These are phyloP conservation scores for Trichosurus vulpecula DNA, from an alignment of 2,797 vertebrate species.

Conservation along the genomic window DNA sequence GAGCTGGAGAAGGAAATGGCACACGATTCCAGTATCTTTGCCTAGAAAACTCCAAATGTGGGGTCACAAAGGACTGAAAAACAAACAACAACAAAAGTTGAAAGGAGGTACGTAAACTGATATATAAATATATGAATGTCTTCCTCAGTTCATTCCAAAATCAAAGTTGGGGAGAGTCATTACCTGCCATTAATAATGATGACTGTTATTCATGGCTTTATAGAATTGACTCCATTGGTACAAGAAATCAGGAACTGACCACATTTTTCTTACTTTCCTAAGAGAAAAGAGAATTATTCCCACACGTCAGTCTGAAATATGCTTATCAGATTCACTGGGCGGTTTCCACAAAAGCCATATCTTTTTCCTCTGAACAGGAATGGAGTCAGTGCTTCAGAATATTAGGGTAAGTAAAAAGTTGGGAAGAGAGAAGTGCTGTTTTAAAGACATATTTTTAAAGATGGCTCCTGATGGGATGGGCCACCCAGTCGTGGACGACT, in stretches of 20 bases:
- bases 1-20: fast-evolving
- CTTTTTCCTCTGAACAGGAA: too few relatives aligned
- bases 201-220: not conserved
- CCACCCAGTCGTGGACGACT: too few relatives aligned
- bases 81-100: not conserved
- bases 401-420: too few relatives aligned
- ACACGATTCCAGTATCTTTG: not conserved
- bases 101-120: not conserved
- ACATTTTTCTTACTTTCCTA: not conserved
- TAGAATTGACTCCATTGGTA: not conserved
- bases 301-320: too few relatives aligned
- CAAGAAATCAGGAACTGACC: not conserved
- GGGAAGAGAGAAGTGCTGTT: too few relatives aligned
- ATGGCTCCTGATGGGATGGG: too few relatives aligned
- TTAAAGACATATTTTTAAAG: too few relatives aligned
- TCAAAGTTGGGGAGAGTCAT: not conserved
- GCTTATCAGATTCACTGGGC: too few relatives aligned
- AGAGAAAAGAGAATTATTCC: too few relatives aligned
- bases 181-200: not conserved
- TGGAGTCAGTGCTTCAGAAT: too few relatives aligned
- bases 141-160: not conserved
- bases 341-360: too few relatives aligned
- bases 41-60: too few relatives aligned
- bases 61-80: not conserved
- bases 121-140: not conserved